Evolutionary conservation across 1,140 invertebrate genomes (phyloP), one percentile per base, ranked within the genome.

Genomic region (Papilio dardanus): DNA sequence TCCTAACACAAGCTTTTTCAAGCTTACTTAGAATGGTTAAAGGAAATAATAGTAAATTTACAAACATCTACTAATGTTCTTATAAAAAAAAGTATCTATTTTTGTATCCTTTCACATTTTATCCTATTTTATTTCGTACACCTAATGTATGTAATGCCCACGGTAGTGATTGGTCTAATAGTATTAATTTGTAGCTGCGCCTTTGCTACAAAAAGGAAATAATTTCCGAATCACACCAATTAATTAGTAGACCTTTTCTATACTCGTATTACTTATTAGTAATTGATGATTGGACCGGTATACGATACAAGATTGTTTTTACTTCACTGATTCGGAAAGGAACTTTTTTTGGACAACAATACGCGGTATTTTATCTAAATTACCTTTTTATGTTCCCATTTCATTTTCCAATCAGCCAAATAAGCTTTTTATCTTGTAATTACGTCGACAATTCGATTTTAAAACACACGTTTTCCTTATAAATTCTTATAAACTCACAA

Each of bases 191-290:
- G 24, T 28, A 62, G 24, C n/a, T 50, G 46, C 46, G 46, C 21
- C 14, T 16, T 3, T 21, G 54, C 54, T 12, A 1, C 50, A 5
- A 3, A 28, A 58, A 58, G 54, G 4, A 62, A 62, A 62, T 62
- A 21, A 62, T 62, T 30, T 12, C 54, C 24, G 16, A 62, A 62
- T 30, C 24, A 28, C 28, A 16, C 54, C 24, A 62, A 62, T 62
- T 30, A 62, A 62, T 62, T 62, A 62, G 24, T 54, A 8, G 8
- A 62, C 54, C 54, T 62, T 62, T 62, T 28, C 54, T 30, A 24
- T 24, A 6, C 19, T 10, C 50, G 21, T 62, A 62, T 62, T 62
- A 28, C 54, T 30, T 30, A 62, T 62, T 62, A 62, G 54, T 62
- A 62, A 28, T 62, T 24, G 24, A 28, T 28, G 24, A 14, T 62